phyloP scores from a whole-genome alignment of 2,797 vertebrate species.

The Zenarchopterus dispar region DNA sequence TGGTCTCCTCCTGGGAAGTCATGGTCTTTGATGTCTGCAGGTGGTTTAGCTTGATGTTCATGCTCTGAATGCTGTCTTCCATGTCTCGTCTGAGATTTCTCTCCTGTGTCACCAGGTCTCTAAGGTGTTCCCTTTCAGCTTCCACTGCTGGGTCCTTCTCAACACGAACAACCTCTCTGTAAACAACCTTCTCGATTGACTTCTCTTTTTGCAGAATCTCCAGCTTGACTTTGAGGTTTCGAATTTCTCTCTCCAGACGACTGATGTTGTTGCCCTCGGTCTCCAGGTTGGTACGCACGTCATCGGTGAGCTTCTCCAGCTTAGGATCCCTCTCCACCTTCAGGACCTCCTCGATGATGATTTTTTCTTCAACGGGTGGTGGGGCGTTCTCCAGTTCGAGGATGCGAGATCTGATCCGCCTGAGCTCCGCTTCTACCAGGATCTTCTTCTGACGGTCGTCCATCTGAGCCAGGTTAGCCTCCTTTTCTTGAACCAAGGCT shows the following conservation, averaged over 20 bases:
- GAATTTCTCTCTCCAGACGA: slow-evolving; percentile 86
- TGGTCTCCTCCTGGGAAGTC: slow-evolving; percentile 82
- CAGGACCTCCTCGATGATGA: slow-evolving; percentile 93
- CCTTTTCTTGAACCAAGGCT: slow-evolving; percentile 81
- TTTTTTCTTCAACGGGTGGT: slow-evolving; percentile 87
- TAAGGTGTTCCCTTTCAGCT: slow-evolving; percentile 84
- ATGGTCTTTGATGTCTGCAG: slow-evolving; percentile 81
- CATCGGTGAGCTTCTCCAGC: slow-evolving; percentile 84
- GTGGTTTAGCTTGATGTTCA: slow-evolving; percentile 80
- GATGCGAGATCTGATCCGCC: slow-evolving; percentile 87
- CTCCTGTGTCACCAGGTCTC: slow-evolving; percentile 86
- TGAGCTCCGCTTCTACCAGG: slow-evolving; percentile 88
- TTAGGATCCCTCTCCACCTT: slow-evolving; percentile 92
- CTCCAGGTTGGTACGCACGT: slow-evolving; percentile 82
- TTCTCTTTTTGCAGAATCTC: slow-evolving; percentile 90
- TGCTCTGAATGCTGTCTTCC: slow-evolving; percentile 82
- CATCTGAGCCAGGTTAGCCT: slow-evolving; percentile 81
- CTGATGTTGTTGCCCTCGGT: slow-evolving; percentile 80
- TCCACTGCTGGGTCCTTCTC: slow-evolving; percentile 91
- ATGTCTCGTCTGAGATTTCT: slow-evolving; percentile 80
- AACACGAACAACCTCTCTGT: slow-evolving; percentile 93
- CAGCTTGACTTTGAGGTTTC: slow-evolving; percentile 84
- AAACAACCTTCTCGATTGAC: slow-evolving; percentile 90
- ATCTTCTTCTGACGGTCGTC: slow-evolving; percentile 90
- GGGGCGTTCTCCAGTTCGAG: slow-evolving; percentile 87